Evolutionary conservation across 2,797 vertebrate species (phyloP), one percentile per base, ranked within the genome.

Genomic region (Bradypodion pumilum): DNA sequence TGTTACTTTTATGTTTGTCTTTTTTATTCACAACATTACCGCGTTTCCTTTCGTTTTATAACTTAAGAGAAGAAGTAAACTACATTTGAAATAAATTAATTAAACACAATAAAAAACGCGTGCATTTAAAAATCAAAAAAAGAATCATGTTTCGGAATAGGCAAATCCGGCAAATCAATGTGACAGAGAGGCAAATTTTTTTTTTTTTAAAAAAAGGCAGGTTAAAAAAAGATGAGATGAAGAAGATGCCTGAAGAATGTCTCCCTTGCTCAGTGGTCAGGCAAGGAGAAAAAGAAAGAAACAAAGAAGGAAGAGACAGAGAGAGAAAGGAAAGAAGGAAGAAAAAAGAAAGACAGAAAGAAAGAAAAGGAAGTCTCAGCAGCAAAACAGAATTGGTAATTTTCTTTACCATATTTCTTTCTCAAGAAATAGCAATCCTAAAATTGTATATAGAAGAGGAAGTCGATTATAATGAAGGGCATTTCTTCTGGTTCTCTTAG

Each of bases 11-110:
- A 52, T 89, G 80, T 93, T 91, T 94, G 92, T 81, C 86, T 89
- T 42, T 89, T 94, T 96, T 95, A 95, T 95, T 96, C 95, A 96
- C 94, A 95, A 95, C 63, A 75, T 80, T 93, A 96, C 94, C 89
- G 91, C 89, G 90, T 92, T 92, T 90, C 89, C 83, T 94, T 83
- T 89, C 89, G 91, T 91, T 92, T 42, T 92, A 97, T 95, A 95
- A 97, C 94, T 95, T 96, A 95, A 92, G 59, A 74, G 94, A 93
- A 89, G 96, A 97, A 95, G 95, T 96, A 96, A 94, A 94, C 96
- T 94, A 97, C 95, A 96, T 89, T 81, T 94, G 93, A 96, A 98
- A 98, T 98, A 98, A 98, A 97, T 98, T 97, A 98, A 85, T 49
- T 35, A 49, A 95, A 95, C 93, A 95, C 93, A 93, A 91, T 75